Base-by-base conservation (phyloP, 2,113 vertebrate genomes). In the Lagopus leucura region DNA sequence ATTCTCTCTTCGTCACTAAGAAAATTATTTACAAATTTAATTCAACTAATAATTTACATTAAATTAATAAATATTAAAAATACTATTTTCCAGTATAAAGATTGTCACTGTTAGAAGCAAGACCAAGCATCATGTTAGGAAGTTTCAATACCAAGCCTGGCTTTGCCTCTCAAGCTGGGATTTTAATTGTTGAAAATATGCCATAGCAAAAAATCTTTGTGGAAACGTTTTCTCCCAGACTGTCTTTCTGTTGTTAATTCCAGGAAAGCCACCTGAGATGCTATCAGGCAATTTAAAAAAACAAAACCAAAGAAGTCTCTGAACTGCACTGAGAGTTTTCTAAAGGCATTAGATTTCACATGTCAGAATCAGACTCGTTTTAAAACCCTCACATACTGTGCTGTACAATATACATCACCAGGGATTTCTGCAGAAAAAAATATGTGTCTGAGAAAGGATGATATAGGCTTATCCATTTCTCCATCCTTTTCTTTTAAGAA, bases 121-220 rank as follows among this genome's bases (percentile, higher is more conserved):
- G 20, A 52, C 15, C 28, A 48, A 80, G 69, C 15, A 74, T 87
- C 9, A 64, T 13, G 13, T 13, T 48, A 36, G 22, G 40, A 89
- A 83, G 36, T 54, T 74, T 69, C 63, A 73, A 83, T 30, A 85
- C 66, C 70, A 43, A 66, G 65, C 76, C 64, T 83, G 57, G 15
- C 34, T 89, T 89, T 88, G 38, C 75, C 94, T 92, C 94, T 92
- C 86, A 90, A 60, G 89, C 66, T 74, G 9, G 50, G 50, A 54
- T 54, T 54, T 54, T 54, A 28, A 54, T 15, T 10, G 86, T 81
- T 74, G 10, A 63, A 74, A 61, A 32, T 19, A 48, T 1, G 8
- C 32, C 55, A 18, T 4, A 69, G 22, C n/a, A 60, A 11, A 87
- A 13, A 43, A 22, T 50, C 22, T 47, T 66, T 34, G 52, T 67